phyloP scores from a whole-genome alignment of 2,888 invertebrate genomes.

The Antheraea assamensis region DNA sequence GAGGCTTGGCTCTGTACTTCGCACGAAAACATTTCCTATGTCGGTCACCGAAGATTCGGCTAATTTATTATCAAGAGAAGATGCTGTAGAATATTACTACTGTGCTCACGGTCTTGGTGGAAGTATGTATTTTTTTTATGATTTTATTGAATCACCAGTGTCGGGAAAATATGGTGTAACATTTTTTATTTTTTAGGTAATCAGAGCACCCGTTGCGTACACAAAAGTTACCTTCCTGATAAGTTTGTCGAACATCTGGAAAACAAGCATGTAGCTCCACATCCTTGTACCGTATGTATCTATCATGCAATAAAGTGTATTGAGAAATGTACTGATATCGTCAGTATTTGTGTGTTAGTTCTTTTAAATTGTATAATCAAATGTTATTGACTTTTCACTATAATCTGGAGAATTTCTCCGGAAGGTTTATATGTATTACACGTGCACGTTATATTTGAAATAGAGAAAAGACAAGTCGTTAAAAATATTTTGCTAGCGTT shows the following conservation, averaged over 20 bases:
- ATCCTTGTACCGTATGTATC: conserved; percentile 60
- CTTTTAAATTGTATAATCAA: too few relatives aligned
- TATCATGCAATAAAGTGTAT: not conserved
- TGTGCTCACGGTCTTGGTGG: conserved; percentile 46
- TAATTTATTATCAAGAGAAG: conserved; percentile 51
- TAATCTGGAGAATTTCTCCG: too few relatives aligned
- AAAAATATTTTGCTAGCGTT: too few relatives aligned
- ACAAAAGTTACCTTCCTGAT: conserved; percentile 58
- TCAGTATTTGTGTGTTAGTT: too few relatives aligned
- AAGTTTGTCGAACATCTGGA: conserved; percentile 64
- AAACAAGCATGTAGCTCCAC: conserved; percentile 46
- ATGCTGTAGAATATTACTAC: conserved; percentile 60
- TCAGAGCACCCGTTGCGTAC: conserved; percentile 47
- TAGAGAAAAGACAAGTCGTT: too few relatives aligned
- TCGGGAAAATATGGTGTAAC: not conserved
- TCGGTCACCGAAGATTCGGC: conserved; percentile 32
- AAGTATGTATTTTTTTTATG: conserved; percentile 34
- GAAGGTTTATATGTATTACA: too few relatives aligned
- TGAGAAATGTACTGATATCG: too few relatives aligned
- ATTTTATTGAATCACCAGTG: not conserved
- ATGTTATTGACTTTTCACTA: too few relatives aligned
- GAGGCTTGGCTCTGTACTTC: conserved; percentile 40
- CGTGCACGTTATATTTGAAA: too few relatives aligned
- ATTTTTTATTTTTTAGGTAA: conserved; percentile 33
- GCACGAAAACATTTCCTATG: conserved; percentile 38